Base-by-base conservation (phyloP, 2,113 vertebrate species). In the Vicugna pacos region DNA sequence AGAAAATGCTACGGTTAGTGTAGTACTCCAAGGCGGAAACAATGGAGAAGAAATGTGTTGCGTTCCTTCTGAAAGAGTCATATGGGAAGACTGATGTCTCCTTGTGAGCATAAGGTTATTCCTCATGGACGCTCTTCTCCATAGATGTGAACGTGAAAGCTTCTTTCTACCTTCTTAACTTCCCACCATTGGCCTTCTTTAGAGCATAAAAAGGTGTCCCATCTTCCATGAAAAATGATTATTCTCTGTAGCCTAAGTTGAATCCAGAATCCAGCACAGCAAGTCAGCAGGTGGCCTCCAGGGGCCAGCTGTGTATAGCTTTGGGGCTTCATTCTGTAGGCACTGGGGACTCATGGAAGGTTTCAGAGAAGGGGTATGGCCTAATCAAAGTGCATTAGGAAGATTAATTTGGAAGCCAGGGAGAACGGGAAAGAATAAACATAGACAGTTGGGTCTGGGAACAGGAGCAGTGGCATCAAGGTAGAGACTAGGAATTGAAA, bases 251-350 rank as follows among this genome's bases (percentile, higher is more conserved):
- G 75, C 11, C 32, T 56, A 11, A 10, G 28, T 64, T 16, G 10
- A 38, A 11, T 56, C 64, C 65, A 26, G 58, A 92, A 20, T 62
- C 73, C 19, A 67, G 79, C 0, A 38, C 32, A 73, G 69, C 19
- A 62, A 75, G 24, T 93, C 93, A 96, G 75, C 24, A 72, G 83
- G 64, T 88, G 50, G 62, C 92, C 92, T 95, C 86, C 92, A 98
- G 95, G 84, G 93, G 92, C 91, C 95, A 96, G 82, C 90, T 97
- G n/a, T 42, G 81, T 73, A 94, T 90, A 96, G 42, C 82, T 93
- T 81, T 94, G 92, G 72, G 28, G 20, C 4, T 86, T 84, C 46
- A 69, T 76, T 65, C 65, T 85, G 28, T 10, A n/a, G 86, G 72
- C 48, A 35, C 69, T 92, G 48, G 76, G 87, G 95, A 92, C 92